Evolutionary conservation across 2,888 invertebrate genomes (phyloP), one percentile per base, ranked within the genome.

Genomic region (Carterocephalus palaemon): DNA sequence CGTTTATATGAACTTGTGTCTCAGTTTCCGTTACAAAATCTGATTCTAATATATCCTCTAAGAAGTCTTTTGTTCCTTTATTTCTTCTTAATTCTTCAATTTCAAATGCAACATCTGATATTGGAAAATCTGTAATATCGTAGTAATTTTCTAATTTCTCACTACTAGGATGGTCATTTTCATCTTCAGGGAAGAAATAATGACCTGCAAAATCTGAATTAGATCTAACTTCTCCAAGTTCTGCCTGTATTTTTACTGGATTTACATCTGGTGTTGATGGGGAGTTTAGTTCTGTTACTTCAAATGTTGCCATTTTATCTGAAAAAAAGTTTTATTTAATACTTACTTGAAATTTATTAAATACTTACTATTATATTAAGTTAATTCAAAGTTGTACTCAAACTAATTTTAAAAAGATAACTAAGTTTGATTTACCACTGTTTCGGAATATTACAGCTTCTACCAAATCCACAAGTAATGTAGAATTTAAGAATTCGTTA

Each of bases 121-220:
- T 51, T 7, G 71, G 63, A 19, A 70, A 49, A 47, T 64, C 67
- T 4, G 72, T 52, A 13, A 53, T 55, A 46, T 84, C 82, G 26
- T 82, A 77, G 54, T 82, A 78, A 4, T 57, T 43, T 43, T 83
- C 80, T 29, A 70, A 72, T 2, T 60, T 59, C 56, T 75, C 75
- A 16, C 51, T 59, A 12, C 48, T 64, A 20, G 41, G 51, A 29
- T 69, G 67, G 17, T 70, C 73, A 20, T 58, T 64, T n/a, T 62
- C 62, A n/a, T 82, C 82, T 66, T 84, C 84, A 34, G 85, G 85
- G 46, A 85, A 84, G 57, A 86, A 86, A 43, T 77, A 84, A 58
- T 85, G 83, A 1, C 85, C 85, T 16, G 81, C 77, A 46, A 79
- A 79, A 34, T 83, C 77, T 15, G 59, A 52, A 54, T 82, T 83